Evolutionary conservation across 2,888 invertebrate species (phyloP), one percentile per base, ranked within the genome.

Genomic region (Amphipyra berbera): DNA sequence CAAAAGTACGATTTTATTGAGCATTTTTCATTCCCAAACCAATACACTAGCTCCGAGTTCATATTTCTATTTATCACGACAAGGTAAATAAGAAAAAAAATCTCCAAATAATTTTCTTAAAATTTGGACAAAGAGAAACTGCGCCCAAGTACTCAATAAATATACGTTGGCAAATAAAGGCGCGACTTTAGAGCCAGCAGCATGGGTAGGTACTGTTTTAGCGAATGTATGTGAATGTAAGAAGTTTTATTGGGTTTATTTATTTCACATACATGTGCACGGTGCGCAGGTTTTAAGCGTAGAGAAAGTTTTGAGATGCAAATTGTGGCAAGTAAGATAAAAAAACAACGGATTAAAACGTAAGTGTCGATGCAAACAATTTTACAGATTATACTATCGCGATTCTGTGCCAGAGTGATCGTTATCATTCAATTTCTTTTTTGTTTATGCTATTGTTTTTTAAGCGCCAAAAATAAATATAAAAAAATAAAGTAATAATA

Each of bases 151-250:
- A 60, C 40, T 35, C 45, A 6, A 15, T 69, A 47, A 50, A 46
- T 37, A 50, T 41, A 48, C 45, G 21, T 42, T 15, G 42, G 33
- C 14, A 69, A 54, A 67, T 38, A 63, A 68, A 71, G 73, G 63
- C 30, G 52, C 2, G 35, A 13, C 37, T 41, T 38, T 47, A 9
- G 50, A 42, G 15, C 37, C 52, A 48, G 40, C 6, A 47, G 37
- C 13, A 49, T 0, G 6, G 0, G 30, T 30, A 30, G 21, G 30
- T 30, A 4, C 30, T 56, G 21, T 73, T 73, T 73, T 73, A 67
- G 54, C 73, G 52, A 49, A n/a, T 60, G 12, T 37, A 38, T 58
- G 71, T 61, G 60, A 74, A 74, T 53, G 40, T 59, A 57, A 8
- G 14, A 40, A 33, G n/a, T 35, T 37, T 56, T 61, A 53, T 65